phyloP scores from a whole-genome alignment of 2,113 vertebrate species.

The Elaphurus davidianus region DNA sequence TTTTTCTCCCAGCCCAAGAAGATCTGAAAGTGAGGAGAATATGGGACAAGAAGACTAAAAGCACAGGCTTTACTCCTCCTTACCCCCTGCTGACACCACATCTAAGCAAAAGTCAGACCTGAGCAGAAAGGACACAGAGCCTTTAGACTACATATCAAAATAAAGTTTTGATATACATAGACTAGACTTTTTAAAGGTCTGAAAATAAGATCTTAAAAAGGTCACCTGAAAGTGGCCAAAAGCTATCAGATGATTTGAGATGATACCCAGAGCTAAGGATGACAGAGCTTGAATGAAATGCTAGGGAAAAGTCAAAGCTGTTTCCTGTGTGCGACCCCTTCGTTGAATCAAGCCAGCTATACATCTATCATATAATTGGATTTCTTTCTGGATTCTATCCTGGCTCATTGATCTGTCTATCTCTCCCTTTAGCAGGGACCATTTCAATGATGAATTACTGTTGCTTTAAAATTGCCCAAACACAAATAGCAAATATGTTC shows the following conservation, averaged over 20 bases:
- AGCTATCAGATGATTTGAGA: not conserved
- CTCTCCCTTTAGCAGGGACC: not conserved
- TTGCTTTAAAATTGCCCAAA: not conserved
- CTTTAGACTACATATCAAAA: not conserved
- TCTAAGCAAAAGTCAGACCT: not conserved
- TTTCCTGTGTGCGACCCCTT: not conserved
- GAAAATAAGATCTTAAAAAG: not conserved
- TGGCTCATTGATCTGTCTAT: not conserved
- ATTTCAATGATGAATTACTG: not conserved
- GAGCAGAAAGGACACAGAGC: not conserved
- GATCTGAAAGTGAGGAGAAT: not conserved
- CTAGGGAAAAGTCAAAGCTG: not conserved
- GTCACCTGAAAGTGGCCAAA: not conserved
- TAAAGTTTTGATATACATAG: not conserved
- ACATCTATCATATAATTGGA: not conserved
- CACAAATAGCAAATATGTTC: not conserved
- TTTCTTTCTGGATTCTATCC: not conserved
- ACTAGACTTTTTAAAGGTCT: not conserved
- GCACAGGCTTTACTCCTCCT: accelerated
- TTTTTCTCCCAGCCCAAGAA: not conserved
- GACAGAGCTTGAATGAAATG: not conserved
- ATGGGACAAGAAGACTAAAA: not conserved
- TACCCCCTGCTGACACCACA: accelerated
- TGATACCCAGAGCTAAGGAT: not conserved
- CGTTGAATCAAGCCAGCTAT: not conserved